Percentiles rank a stretch among this genome's conserved stretches.
Conservation (phyloP, 2,888 invertebrate genomes). For the Calliphora vomitoria region DNA sequence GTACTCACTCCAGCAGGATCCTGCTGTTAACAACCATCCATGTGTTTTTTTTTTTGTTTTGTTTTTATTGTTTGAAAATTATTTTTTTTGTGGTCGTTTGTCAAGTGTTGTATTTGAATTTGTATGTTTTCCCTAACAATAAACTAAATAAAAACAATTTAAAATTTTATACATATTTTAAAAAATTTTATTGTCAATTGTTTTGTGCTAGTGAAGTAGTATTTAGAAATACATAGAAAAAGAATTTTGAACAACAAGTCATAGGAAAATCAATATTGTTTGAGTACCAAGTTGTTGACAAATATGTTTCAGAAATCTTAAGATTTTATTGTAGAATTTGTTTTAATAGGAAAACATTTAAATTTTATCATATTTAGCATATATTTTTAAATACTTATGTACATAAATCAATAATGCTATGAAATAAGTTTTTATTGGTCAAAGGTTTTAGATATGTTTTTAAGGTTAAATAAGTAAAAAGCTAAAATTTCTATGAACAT, state of each 20-base stretch:
- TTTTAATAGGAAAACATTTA: too few species aligned
- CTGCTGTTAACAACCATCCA: not conserved
- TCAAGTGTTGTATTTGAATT: not conserved
- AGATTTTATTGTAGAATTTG: too few species aligned
- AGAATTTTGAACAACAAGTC: not conserved
- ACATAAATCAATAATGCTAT: too few species aligned
- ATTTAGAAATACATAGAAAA: not conserved
- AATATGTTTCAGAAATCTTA: not conserved
- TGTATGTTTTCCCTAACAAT: slow-evolving; percentile 35
- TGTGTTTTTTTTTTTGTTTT: slow-evolving; percentile 26
- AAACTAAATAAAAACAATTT: slow-evolving; percentile 24
- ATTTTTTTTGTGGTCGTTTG: slow-evolving; percentile 20
- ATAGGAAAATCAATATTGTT: not conserved
- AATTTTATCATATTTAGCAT: too few species aligned
- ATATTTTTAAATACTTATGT: too few species aligned
- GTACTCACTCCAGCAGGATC: not conserved
- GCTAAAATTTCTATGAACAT: too few species aligned
- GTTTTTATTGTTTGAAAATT: slow-evolving; percentile 2
- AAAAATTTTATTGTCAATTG: slow-evolving; percentile 21
- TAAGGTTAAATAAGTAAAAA: too few species aligned
- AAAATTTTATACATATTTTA: slow-evolving; percentile 4
- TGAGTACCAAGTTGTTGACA: not conserved
- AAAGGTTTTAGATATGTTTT: too few species aligned
- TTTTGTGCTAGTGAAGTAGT: not conserved
- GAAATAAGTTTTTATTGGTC: too few species aligned